Conservation (phyloP, 2,888 invertebrate species). For the Nebria salina region DNA sequence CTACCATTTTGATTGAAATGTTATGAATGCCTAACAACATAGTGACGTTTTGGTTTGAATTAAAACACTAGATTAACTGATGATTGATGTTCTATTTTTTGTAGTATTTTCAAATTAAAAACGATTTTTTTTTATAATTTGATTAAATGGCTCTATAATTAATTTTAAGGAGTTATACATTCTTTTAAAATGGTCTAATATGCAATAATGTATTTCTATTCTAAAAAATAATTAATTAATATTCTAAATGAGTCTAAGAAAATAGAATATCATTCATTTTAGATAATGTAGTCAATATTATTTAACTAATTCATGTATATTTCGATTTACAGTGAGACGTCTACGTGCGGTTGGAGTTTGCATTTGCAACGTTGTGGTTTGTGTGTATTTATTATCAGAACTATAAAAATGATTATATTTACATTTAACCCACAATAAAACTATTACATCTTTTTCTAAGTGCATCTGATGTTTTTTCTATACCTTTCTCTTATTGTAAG, state of each 20-base stretch:
- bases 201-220: too few species aligned
- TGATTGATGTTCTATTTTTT: too few species aligned
- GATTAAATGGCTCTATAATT: not conserved
- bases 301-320: slow-evolving; percentile 22
- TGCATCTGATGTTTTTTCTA: slow-evolving; percentile 34
- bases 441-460: slow-evolving; percentile 31
- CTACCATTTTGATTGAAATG: not conserved
- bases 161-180: not conserved
- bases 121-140: too few species aligned
- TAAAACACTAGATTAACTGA: too few species aligned
- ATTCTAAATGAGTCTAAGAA: too few species aligned
- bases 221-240: too few species aligned
- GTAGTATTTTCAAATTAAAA: too few species aligned
- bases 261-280: too few species aligned
- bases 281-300: not conserved
- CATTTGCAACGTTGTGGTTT: slow-evolving; percentile 40
- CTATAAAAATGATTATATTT: slow-evolving; percentile 34
- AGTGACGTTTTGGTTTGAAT: too few species aligned
- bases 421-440: slow-evolving; percentile 44
- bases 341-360: slow-evolving; percentile 33
- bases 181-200: not conserved
- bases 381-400: slow-evolving; percentile 40
- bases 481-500: slow-evolving; percentile 41
- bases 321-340: slow-evolving; percentile 45
- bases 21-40: too few species aligned